Percentiles rank a stretch among this genome's conserved stretches.
Evolutionary conservation across 2,113 vertebrate species (phyloP).

Genomic region (Eira barbara): DNA sequence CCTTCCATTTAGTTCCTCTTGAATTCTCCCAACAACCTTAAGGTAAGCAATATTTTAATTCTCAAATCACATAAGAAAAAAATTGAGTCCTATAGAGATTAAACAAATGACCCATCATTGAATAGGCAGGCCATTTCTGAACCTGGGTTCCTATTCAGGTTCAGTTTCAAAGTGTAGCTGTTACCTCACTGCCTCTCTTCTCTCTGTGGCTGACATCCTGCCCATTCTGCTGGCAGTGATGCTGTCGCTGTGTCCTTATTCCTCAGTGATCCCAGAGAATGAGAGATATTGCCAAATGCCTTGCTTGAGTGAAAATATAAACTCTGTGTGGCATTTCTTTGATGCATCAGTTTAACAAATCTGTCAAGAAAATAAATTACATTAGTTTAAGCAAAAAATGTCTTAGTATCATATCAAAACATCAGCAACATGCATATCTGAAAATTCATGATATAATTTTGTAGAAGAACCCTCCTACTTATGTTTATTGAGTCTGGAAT

Average conservation of each 20-base stretch:
- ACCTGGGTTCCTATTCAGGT: not conserved
- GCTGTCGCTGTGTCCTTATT: not conserved
- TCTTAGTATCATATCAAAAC: not conserved
- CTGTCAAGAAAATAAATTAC: not conserved
- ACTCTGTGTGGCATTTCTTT: not conserved
- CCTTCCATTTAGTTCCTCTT: not conserved
- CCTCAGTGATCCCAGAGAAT: not conserved
- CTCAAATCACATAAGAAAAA: not conserved
- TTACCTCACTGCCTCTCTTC: accelerated
- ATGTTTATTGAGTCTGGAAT: not conserved
- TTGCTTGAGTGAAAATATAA: not conserved
- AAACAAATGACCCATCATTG: not conserved
- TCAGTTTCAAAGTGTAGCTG: not conserved
- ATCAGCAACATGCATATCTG: not conserved
- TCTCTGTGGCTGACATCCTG: not conserved
- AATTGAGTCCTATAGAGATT: not conserved
- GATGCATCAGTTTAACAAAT: not conserved
- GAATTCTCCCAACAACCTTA: not conserved
- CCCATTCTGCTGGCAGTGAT: not conserved
- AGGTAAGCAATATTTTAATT: not conserved
- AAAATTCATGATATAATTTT: not conserved
- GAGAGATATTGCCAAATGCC: not conserved
- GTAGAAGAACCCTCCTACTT: not conserved
- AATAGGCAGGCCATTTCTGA: not conserved
- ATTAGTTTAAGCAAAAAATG: not conserved